Evolutionary conservation across 2,113 vertebrate species (phyloP).

Genomic region (Sinocyclocheilus anophthalmus): DNA sequence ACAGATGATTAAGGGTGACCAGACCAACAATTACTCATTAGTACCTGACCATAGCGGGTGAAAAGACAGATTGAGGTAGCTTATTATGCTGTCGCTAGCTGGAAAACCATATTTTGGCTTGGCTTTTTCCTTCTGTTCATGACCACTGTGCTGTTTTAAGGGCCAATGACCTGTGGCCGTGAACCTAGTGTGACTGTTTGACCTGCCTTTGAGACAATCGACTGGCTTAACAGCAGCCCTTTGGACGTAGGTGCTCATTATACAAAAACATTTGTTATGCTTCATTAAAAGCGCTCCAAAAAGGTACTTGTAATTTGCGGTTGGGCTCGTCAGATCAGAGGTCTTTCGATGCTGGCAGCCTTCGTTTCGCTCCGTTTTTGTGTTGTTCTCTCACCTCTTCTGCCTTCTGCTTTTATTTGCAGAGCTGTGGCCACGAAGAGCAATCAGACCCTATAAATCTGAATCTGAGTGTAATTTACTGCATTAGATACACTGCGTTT

Average conservation of each 20-base stretch:
- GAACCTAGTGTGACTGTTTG: slow-evolving; percentile 70
- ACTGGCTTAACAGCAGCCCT: slow-evolving; percentile 39
- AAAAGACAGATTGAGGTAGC: slow-evolving; percentile 72
- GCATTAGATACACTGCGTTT: slow-evolving; percentile 40
- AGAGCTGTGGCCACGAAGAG: slow-evolving; percentile 15
- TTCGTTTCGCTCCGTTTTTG: slow-evolving; percentile 23
- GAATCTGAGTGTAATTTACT: slow-evolving; percentile 24
- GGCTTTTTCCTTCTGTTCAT: slow-evolving; percentile 61
- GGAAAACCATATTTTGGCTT: slow-evolving; percentile 74
- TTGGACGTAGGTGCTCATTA: slow-evolving; percentile 52
- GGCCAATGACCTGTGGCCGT: slow-evolving; percentile 71
- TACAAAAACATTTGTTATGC: slow-evolving; percentile 41
- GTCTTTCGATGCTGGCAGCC: slow-evolving; percentile 39
- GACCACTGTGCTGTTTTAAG: slow-evolving; percentile 67
- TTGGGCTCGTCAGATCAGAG: slow-evolving; percentile 37
- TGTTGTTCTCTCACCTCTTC: slow-evolving; percentile 40
- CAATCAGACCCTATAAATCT: slow-evolving; percentile 9
- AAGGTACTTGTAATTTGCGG: slow-evolving; percentile 50
- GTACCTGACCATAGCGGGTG: slow-evolving; percentile 70
- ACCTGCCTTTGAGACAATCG: slow-evolving; percentile 57
- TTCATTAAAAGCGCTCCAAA: slow-evolving; percentile 47
- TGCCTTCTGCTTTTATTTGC: slow-evolving; percentile 35
- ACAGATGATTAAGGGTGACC: slow-evolving; percentile 71
- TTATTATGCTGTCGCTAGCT: slow-evolving; percentile 74
- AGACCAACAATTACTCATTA: slow-evolving; percentile 75